Evolutionary conservation across 2,888 invertebrate genomes (phyloP).

Genomic region (Seladonia tumulorum): DNA sequence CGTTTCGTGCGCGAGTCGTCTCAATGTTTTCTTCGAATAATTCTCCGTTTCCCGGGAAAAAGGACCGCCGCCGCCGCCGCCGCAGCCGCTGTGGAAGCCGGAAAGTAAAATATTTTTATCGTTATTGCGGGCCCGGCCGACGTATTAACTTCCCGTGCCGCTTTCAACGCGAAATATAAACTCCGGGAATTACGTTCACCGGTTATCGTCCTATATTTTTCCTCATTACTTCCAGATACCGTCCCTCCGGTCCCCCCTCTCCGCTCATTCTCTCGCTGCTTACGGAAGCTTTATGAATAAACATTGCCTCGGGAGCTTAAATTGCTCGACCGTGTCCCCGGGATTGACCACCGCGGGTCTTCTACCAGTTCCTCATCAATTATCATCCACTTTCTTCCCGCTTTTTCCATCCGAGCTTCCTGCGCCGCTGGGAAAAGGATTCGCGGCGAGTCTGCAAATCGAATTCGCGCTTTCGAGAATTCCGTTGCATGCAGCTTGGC

Average conservation of each 20-base stretch:
- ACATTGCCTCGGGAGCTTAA: conserved; percentile 12
- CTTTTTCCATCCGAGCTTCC: not conserved
- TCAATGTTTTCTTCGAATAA: conserved; percentile 12
- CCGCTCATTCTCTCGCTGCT: not conserved
- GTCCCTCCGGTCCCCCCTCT: not conserved
- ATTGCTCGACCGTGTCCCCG: not conserved
- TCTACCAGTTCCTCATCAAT: not conserved
- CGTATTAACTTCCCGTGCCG: conserved; percentile 3
- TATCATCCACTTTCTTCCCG: not conserved
- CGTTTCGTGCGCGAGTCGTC: conserved; percentile 13
- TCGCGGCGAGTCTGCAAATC: not conserved
- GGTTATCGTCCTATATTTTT: conserved; percentile 15
- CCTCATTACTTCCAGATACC: not conserved
- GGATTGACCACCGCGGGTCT: not conserved
- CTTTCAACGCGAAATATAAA: conserved; percentile 13
- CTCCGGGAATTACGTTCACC: conserved; percentile 7
- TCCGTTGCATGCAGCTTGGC: not conserved
- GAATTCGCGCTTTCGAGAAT: not conserved
- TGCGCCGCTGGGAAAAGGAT: not conserved
- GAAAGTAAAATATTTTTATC: conserved; percentile 8
- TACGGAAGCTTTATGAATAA: not conserved
- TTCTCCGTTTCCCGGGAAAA: not conserved
- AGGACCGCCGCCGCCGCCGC: not conserved
- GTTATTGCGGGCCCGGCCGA: not conserved
- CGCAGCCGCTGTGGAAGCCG: too few species aligned